Evolutionary conservation across 2,797 vertebrate genomes (phyloP).

Genomic region (Capromys pilorides): DNA sequence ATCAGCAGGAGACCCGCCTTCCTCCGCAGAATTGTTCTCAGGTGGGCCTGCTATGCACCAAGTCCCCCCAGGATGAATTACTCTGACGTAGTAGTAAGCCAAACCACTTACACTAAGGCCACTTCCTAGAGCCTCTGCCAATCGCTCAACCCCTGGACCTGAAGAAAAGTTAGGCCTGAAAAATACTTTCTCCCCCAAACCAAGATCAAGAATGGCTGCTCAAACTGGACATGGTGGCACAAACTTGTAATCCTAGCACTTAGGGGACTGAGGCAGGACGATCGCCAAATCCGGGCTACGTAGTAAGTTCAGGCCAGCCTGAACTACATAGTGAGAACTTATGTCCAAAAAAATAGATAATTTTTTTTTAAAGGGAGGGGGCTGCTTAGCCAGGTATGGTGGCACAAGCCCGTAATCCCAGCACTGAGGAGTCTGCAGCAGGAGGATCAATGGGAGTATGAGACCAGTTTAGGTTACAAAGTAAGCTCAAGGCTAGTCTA

Average conservation of each 20-base stretch:
- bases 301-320: too few relatives aligned
- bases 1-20: background rate
- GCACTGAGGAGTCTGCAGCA: too few relatives aligned
- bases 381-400: too few relatives aligned
- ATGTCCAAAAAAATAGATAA: too few relatives aligned
- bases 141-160: constrained; percentile 13
- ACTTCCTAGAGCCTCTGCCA: background rate
- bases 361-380: too few relatives aligned
- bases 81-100: constrained; percentile 51
- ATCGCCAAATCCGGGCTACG: background rate
- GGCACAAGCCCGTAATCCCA: too few relatives aligned
- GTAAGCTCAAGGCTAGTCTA: too few relatives aligned
- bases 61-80: constrained; percentile 2
- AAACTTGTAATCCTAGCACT: background rate
- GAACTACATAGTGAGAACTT: too few relatives aligned
- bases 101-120: constrained; percentile 44
- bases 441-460: too few relatives aligned
- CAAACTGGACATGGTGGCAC: constrained; percentile 70
- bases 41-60: background rate
- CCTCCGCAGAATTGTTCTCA: background rate
- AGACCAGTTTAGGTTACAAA: too few relatives aligned
- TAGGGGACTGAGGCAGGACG: background rate
- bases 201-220: constrained; percentile 65
- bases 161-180: background rate
- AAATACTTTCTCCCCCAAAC: constrained; percentile 55